phyloP scores from a whole-genome alignment of 2,888 invertebrate species.

The Eupsilia transversa region DNA sequence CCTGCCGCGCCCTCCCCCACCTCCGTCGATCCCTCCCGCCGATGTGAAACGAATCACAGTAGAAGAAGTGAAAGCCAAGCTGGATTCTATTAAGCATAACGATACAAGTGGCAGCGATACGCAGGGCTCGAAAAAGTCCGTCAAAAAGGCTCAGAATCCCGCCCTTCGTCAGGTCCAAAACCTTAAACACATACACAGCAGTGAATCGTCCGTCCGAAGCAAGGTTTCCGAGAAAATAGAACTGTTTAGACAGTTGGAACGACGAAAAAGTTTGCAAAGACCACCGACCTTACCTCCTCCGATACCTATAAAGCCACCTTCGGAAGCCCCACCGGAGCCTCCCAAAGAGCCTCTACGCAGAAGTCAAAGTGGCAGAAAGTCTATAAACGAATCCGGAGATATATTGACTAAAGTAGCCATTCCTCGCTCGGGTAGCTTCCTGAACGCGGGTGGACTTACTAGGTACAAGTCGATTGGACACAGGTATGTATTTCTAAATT shows the following conservation, averaged over 20 bases:
- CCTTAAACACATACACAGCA: slow-evolving; percentile 76
- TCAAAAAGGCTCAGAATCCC: slow-evolving; percentile 73
- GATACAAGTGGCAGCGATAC: slow-evolving; percentile 88
- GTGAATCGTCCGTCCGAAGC: slow-evolving; percentile 86
- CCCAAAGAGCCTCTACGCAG: slow-evolving; percentile 85
- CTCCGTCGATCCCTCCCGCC: slow-evolving; percentile 78
- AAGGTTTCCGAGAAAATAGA: slow-evolving; percentile 90
- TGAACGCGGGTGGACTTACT: slow-evolving; percentile 94
- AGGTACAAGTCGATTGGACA: slow-evolving; percentile 93
- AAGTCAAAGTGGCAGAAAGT: slow-evolving; percentile 87
- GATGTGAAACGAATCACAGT: slow-evolving; percentile 87
- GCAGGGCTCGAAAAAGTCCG: slow-evolving; percentile 89
- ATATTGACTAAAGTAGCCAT: slow-evolving; percentile 96
- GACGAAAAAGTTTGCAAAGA: slow-evolving; percentile 86
- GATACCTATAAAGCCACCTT: slow-evolving; percentile 83
- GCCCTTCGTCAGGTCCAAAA: slow-evolving; percentile 66
- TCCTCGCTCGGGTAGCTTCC: slow-evolving; percentile 95
- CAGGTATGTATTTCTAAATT: slow-evolving; percentile 88
- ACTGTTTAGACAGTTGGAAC: slow-evolving; percentile 86
- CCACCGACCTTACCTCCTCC: slow-evolving; percentile 88
- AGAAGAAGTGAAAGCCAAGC: slow-evolving; percentile 91
- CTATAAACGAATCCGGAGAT: slow-evolving; percentile 92
- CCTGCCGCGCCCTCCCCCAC: slow-evolving; percentile 88
- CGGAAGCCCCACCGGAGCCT: slow-evolving; percentile 74
- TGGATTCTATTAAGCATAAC: slow-evolving; percentile 86